These are phyloP conservation scores for Muscina levida DNA, from an alignment of 2,888 invertebrate genomes.

Conservation along the genomic window DNA sequence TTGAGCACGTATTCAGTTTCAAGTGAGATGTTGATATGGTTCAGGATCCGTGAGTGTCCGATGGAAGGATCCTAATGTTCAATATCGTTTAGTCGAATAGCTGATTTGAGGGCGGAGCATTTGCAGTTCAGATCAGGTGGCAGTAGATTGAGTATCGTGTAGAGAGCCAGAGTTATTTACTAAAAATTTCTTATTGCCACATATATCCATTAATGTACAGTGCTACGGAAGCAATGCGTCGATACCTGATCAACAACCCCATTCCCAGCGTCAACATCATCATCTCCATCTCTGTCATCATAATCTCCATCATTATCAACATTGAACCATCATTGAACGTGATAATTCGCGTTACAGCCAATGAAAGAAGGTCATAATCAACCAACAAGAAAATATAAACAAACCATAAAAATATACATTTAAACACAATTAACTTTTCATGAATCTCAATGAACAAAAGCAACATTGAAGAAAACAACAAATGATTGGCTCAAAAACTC, in stretches of 20 bases:
- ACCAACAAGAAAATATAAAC: conserved; percentile 48
- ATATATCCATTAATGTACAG: too few species aligned
- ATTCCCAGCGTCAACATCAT: not conserved
- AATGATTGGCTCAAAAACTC: not conserved
- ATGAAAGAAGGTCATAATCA: conserved; percentile 45
- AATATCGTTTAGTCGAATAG: too few species aligned
- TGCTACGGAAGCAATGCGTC: not conserved
- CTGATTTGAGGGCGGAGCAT: too few species aligned
- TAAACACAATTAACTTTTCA: conserved; percentile 20
- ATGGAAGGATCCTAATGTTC: too few species aligned
- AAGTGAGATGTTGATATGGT: too few species aligned
- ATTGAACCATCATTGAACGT: too few species aligned
- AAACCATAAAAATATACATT: conserved; percentile 45
- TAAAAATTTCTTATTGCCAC: too few species aligned
- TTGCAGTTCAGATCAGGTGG: too few species aligned
- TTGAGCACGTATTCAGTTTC: too few species aligned
- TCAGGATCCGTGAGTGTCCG: too few species aligned
- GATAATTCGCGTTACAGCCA: conserved; percentile 1
- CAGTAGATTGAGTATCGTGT: too few species aligned
- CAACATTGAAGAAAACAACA: not conserved
- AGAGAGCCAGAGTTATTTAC: too few species aligned
- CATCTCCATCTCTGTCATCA: conserved; percentile 2
- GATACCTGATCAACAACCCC: not conserved
- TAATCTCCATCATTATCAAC: conserved; percentile 3
- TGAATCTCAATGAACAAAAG: not conserved